A percentile compares a stretch with the other conserved stretches of the same genome.
Conservation (phyloP, 2,113 vertebrate genomes). For the Cephalopterus ornatus region DNA sequence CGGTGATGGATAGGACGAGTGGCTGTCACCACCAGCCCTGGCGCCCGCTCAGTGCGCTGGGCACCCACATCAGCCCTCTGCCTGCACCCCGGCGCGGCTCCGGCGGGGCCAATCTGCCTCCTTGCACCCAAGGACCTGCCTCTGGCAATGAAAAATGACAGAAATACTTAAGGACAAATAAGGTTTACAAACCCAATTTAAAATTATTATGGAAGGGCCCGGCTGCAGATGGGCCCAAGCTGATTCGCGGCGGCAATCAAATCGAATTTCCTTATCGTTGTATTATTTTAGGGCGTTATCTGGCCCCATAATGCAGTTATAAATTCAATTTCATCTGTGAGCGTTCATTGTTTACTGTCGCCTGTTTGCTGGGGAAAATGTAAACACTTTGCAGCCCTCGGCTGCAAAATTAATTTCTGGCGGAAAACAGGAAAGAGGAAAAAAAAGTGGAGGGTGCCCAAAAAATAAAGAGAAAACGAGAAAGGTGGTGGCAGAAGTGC, state of each 20-base stretch:
- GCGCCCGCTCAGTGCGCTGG: conserved; percentile 46
- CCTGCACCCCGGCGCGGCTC: background rate
- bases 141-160: conserved; percentile 83
- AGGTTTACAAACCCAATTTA: conserved; percentile 84
- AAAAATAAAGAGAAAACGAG: background rate
- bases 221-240: conserved; percentile 81
- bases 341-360: conserved; percentile 96
- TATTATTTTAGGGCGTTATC: conserved; percentile 99
- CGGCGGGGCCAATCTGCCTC: conserved; percentile 4
- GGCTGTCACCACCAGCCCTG: conserved; percentile 84
- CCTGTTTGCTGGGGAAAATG: conserved; percentile 89
- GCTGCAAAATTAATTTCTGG: conserved; percentile 91
- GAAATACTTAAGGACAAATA: conserved; percentile 86
- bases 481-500: background rate
- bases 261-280: conserved; percentile 98
- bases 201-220: conserved; percentile 77
- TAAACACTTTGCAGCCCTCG: conserved; percentile 85
- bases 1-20: conserved; percentile 96
- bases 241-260: conserved; percentile 86
- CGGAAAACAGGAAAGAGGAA: conserved; percentile 58
- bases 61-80: background rate
- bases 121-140: conserved; percentile 74
- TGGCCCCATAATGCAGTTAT: conserved; percentile 94
- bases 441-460: background rate
- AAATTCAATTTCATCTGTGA: conserved; percentile 89